These are phyloP conservation scores for Neria commutata DNA, from an alignment of 2,888 invertebrate species.

Conservation along the genomic window DNA sequence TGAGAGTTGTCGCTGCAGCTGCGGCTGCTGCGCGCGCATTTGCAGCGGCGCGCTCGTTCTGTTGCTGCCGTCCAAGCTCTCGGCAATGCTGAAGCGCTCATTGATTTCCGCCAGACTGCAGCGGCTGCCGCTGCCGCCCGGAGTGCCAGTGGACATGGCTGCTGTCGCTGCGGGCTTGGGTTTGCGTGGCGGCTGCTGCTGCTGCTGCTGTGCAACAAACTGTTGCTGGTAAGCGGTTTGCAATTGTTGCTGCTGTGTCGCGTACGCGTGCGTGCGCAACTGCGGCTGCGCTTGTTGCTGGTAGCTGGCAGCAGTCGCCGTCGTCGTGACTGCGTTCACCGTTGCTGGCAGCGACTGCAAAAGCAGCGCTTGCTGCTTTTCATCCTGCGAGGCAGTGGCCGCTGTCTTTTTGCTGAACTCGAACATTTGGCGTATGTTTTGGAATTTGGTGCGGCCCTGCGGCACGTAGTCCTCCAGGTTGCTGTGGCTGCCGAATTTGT, in stretches of 20 bases:
- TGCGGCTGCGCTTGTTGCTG: slow-evolving; percentile 11
- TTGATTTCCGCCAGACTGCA: slow-evolving; percentile 41
- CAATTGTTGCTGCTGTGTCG: not conserved
- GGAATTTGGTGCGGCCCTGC: slow-evolving; percentile 57
- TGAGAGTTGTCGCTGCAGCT: slow-evolving; percentile 5
- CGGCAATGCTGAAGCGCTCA: slow-evolving; percentile 46
- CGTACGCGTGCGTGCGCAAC: not conserved
- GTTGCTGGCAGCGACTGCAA: slow-evolving; percentile 37
- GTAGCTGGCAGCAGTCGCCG: no score
- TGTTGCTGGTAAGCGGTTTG: slow-evolving; percentile 21
- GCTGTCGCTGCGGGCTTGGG: not conserved
- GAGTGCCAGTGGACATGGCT: slow-evolving; percentile 16
- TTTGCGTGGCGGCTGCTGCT: not conserved
- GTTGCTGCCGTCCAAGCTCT: slow-evolving; percentile 25
- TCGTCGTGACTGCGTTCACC: slow-evolving; percentile 3
- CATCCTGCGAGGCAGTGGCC: slow-evolving; percentile 27
- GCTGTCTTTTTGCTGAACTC: slow-evolving; percentile 57
- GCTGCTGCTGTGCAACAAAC: slow-evolving; percentile 10
- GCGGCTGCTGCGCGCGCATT: slow-evolving; percentile 33
- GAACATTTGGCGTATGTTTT: slow-evolving; percentile 61
- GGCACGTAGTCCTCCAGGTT: slow-evolving; percentile 55
- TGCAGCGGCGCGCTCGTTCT: slow-evolving; percentile 35
- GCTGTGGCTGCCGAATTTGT: slow-evolving; percentile 58
- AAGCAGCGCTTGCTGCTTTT: slow-evolving; percentile 30
- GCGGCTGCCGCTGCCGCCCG: slow-evolving; percentile 36